Evolutionary conservation across 1,140 invertebrate genomes (phyloP).

Genomic region (Cataglyphis hispanica): DNA sequence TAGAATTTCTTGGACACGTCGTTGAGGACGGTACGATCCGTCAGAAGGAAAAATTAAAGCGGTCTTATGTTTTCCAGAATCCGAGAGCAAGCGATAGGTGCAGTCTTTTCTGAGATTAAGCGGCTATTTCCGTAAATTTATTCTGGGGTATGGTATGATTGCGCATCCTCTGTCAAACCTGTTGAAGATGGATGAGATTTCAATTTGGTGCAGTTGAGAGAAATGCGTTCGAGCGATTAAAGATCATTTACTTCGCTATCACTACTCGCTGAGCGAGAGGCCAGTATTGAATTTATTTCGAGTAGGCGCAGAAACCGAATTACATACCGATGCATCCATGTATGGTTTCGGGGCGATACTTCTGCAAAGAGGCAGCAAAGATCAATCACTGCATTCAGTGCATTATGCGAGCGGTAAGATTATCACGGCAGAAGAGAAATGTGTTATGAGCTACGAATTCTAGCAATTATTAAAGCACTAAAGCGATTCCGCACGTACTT

Average conservation of each 20-base stretch:
- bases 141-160: neutral
- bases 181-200: neutral
- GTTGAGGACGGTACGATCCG: neutral
- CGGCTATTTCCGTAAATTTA: neutral
- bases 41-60: too few species aligned
- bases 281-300: neutral
- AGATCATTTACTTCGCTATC: too few species aligned
- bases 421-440: neutral
- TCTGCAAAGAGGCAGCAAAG: neutral
- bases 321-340: too few species aligned
- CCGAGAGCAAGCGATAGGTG: too few species aligned
- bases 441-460: neutral
- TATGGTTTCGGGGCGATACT: conserved; percentile 2
- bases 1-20: neutral
- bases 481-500: too few species aligned
- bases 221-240: neutral
- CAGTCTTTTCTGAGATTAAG: too few species aligned
- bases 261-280: neutral
- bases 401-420: conserved; percentile 10
- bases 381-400: neutral
- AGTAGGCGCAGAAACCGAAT: too few species aligned
- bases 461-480: too few species aligned
- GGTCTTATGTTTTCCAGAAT: too few species aligned
- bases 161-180: neutral
- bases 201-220: neutral